Evolutionary conservation across 2,888 invertebrate species (phyloP), one percentile per base, ranked within the genome.

Genomic region (Stenchaetothrips biformis): DNA sequence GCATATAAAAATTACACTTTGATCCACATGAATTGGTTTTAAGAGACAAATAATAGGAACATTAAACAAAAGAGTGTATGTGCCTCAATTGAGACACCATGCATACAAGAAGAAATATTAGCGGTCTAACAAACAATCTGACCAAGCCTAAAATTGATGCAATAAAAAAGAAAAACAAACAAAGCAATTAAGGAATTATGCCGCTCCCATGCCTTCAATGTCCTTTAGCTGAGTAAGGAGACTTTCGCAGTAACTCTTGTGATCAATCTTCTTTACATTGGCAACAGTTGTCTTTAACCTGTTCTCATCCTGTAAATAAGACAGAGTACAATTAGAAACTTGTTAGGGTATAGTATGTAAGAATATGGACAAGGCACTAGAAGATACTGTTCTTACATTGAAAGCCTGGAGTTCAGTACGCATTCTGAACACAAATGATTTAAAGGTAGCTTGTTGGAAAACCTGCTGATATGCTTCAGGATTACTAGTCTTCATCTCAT

Each of bases 341-440:
- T 78, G 21, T 25, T 62, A 49, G 80, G 80, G 48, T 79, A 77
- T 47, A 79, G 78, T 74, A 78, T 80, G 13, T 48, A 82, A 27
- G 16, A 21, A 80, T 48, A 59, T 49, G 67, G 49, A 37, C 79
- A 82, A 81, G 62, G 78, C 80, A 77, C 79, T 78, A 81, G 49
- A 79, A 67, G 59, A 67, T 67, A 47, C 62, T 77, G 79, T 77
- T 90, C 92, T 91, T 88, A 96, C 97, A 86, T 96, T 97, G 86
- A 93, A 99, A 16, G 91, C 93, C 87, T 99, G 99, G 88, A 95
- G 91, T 88, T 96, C 97, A 53, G 94, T 92, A 81, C 97, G 90
- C 83, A 98, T 89, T 86, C 94, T 95, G 86, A 98, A 94, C 49
- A 94, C 89, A 85, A 91, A 95, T 0, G 92, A 91, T 85, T 91